Conservation (phyloP, 35 echinoderm and acorn worm genomes). For the Ophioderma brevispina region DNA sequence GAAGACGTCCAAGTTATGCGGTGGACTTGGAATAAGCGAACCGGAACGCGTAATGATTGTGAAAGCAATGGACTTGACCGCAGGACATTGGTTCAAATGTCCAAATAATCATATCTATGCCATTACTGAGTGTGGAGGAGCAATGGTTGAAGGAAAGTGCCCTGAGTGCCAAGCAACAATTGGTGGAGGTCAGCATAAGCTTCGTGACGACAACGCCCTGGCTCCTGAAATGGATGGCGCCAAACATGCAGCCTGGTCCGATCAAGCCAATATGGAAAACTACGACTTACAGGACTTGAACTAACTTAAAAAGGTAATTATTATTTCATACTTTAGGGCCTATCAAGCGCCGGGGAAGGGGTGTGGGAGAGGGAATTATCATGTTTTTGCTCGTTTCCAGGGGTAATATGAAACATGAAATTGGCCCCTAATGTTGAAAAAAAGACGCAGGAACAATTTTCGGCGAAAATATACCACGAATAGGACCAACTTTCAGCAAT, state of each 20-base stretch:
- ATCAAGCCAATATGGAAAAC: constrained; percentile 4
- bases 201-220: constrained; percentile 42
- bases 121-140: constrained; percentile 83
- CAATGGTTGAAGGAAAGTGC: constrained; percentile 52
- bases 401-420: too few species aligned
- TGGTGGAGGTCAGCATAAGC: constrained; percentile 55
- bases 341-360: too few species aligned
- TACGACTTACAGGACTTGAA: neutral
- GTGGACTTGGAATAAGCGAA: constrained; percentile 48
- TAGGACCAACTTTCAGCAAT: too few species aligned
- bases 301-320: too few species aligned
- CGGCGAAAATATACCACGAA: too few species aligned
- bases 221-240: constrained; percentile 85
- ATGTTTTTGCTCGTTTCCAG: too few species aligned
- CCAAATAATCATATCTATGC: constrained; percentile 75
- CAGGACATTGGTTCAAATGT: constrained; percentile 86
- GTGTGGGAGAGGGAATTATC: too few species aligned
- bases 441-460: too few species aligned
- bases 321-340: too few species aligned
- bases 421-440: too few species aligned
- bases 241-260: constrained; percentile 73
- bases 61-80: constrained; percentile 38
- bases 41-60: constrained; percentile 64
- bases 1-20: neutral
- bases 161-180: constrained; percentile 61